Evolutionary conservation across 2,797 vertebrate genomes (phyloP).

Genomic region (Epinephelus malabaricus): DNA sequence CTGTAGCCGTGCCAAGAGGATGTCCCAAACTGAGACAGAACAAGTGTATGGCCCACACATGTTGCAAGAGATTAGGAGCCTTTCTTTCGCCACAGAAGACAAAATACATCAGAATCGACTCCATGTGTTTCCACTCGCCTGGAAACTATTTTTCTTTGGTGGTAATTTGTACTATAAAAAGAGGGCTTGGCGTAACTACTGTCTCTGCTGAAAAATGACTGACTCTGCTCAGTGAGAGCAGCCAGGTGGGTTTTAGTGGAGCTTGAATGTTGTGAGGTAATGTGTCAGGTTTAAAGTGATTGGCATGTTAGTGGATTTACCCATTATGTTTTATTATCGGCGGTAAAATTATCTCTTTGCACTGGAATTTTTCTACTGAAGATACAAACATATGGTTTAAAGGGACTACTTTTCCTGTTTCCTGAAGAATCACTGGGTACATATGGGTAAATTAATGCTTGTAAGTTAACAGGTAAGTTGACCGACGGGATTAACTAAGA

Average conservation of each 20-base stretch:
- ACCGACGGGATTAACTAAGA: conserved; percentile 39
- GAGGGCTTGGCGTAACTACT: conserved; percentile 17
- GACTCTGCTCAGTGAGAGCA: conserved; percentile 35
- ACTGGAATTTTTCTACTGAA: too few relatives aligned
- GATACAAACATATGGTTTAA: too few relatives aligned
- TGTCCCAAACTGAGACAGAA: conserved; percentile 54
- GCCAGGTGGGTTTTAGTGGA: conserved; percentile 48
- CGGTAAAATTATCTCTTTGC: neutral
- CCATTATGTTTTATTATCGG: neutral
- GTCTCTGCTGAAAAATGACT: conserved; percentile 36
- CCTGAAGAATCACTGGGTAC: neutral
- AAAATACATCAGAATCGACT: conserved; percentile 48
- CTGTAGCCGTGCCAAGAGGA: conserved; percentile 80
- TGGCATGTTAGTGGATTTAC: neutral
- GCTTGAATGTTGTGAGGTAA: neutral
- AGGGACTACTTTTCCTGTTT: neutral
- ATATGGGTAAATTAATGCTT: conserved; percentile 15
- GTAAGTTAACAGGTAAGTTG: conserved; percentile 62
- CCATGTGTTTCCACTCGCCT: conserved; percentile 64
- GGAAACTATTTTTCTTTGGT: conserved; percentile 53
- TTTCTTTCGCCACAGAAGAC: conserved; percentile 26
- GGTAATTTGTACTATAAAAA: conserved; percentile 62
- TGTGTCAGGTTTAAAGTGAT: neutral
- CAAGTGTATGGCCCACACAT: conserved; percentile 79
- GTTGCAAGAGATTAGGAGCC: conserved; percentile 55